A percentile compares a stretch with the other conserved stretches of the same genome.
Conservation (phyloP, 2,113 vertebrate species). For the Phylloscopus whistleri region DNA sequence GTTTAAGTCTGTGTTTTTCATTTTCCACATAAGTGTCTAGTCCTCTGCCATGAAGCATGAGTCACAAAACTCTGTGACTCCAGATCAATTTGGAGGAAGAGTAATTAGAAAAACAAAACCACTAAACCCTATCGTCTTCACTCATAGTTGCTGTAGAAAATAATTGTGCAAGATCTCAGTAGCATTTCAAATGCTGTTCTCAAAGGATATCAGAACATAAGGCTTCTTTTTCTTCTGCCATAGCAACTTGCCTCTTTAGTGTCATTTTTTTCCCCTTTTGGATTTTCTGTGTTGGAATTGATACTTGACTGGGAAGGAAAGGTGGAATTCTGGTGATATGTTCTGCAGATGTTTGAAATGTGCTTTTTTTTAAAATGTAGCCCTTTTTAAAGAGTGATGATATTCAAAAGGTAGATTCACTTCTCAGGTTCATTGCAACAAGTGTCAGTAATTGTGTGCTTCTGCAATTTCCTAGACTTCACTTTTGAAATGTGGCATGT, state of each 20-base stretch:
- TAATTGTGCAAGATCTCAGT: background rate
- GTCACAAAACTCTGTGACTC: constrained; percentile 8
- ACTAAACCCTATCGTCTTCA: background rate
- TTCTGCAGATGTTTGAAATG: constrained; percentile 44
- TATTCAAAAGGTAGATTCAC: constrained; percentile 14
- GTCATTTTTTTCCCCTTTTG: background rate
- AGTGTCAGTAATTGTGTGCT: background rate
- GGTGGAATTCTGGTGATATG: constrained; percentile 23
- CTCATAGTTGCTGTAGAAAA: background rate
- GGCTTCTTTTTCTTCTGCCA: background rate
- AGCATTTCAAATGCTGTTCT: background rate
- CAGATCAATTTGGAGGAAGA: background rate
- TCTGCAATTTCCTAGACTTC: background rate
- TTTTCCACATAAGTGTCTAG: constrained; percentile 17
- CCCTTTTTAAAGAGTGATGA: background rate
- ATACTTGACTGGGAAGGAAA: background rate
- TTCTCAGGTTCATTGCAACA: background rate
- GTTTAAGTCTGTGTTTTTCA: background rate
- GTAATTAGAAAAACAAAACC: constrained; percentile 16
- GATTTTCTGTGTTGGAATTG: constrained; percentile 7
- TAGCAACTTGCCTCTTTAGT: background rate
- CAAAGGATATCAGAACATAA: background rate
- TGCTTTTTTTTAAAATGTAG: constrained; percentile 17
- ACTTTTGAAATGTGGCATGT: background rate
- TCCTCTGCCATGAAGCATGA: constrained; percentile 14